Evolutionary conservation across 2,888 invertebrate genomes (phyloP), one percentile per base, ranked within the genome.

Genomic region (Pachymerium ferrugineum): DNA sequence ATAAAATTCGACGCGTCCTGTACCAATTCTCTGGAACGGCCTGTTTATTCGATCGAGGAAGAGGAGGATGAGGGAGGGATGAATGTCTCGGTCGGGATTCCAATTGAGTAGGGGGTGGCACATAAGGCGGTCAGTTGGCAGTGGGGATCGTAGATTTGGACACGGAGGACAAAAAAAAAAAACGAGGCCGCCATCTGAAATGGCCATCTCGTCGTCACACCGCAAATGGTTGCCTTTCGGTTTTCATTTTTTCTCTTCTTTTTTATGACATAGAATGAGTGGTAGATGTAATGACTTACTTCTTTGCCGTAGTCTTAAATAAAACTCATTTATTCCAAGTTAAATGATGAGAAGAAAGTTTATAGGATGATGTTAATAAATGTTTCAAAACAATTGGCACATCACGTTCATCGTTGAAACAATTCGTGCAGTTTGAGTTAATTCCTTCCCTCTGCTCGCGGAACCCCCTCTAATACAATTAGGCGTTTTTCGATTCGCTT

Each of bases 1-100:
- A 70, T 70, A 70, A 70, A 70, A 70, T 70, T 70, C 70, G 70
- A 35, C 16, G 70, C 70, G 70, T 70, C 70, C 70, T 42, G 42
- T 47, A 70, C 70, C 70, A 70, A 70, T 70, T 70, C 70, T 29
- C 31, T 33, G 33, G 30, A 70, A 70, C 70, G 70, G 70, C 31
- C 70, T 70, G 70, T 70, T 70, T 70, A 70, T 70, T 35, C 70
- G 35, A 70, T 70, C 35, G 70, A 33, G 29, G 14, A 16, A 16
- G 6, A 30, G 14, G 28, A 22, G 62, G n/a, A n/a, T n/a, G 29
- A 14, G 68, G 30, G 30, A 68, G 30, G n/a, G 68, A 68, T 68
- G 68, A 28, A 30, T 28, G 68, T 47, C 47, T 47, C 47, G 47
- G 47, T 47, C 47, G n/a, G 47, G 47, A 47, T 47, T 47, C 47